Percentiles rank a stretch among this genome's conserved stretches.
Conservation (phyloP, 1,140 invertebrate species). For the Andrena cerasifolii region DNA sequence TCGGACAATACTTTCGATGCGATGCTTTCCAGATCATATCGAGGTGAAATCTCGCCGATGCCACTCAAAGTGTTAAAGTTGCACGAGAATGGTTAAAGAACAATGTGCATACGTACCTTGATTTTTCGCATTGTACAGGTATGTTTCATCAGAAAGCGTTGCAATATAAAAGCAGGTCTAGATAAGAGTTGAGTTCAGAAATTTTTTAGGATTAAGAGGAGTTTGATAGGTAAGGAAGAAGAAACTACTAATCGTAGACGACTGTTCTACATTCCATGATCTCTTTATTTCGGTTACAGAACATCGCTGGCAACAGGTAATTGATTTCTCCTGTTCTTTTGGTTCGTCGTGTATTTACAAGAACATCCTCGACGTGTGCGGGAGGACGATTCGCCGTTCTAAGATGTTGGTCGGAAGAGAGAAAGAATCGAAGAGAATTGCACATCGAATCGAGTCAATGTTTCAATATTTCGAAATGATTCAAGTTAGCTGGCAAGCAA, state of each 20-base stretch:
- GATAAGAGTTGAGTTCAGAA: too few relatives aligned
- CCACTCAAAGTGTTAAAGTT: neutral
- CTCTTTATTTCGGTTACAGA: conserved; percentile 80
- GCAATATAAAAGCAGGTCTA: neutral
- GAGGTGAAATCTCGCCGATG: too few relatives aligned
- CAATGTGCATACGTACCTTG: neutral
- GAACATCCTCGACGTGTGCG: conserved; percentile 33
- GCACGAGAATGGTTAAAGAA: neutral
- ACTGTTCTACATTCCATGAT: conserved; percentile 74
- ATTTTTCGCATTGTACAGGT: neutral
- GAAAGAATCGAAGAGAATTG: neutral
- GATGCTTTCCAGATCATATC: too few relatives aligned
- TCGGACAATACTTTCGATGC: too few relatives aligned
- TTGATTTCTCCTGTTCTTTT: conserved; percentile 43
- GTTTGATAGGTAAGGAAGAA: neutral
- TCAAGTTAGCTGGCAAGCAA: neutral
- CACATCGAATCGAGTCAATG: neutral
- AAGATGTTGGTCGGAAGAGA: conserved; percentile 4
- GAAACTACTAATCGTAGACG: conserved; percentile 7
- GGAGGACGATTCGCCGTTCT: conserved; percentile 41
- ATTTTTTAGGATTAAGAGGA: neutral
- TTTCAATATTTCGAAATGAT: neutral
- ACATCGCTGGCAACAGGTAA: conserved; percentile 65
- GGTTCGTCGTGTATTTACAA: conserved; percentile 59
- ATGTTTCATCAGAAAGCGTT: neutral